A percentile compares a stretch with the other conserved stretches of the same genome.
Evolutionary conservation across 2,888 invertebrate species (phyloP).

Genomic region (Tricholauxania praeusta): DNA sequence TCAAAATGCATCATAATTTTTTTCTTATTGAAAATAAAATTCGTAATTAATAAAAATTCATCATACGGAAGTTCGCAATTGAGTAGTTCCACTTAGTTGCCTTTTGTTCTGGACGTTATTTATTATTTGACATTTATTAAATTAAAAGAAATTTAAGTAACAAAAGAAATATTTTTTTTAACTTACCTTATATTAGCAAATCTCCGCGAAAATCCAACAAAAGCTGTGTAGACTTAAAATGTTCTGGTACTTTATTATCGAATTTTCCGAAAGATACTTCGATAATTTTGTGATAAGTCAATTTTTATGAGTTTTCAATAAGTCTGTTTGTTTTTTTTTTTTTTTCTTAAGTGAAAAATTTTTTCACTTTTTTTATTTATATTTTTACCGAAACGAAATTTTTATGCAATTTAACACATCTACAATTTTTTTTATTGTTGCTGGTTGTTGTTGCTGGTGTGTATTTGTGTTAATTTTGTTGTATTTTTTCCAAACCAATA

Average conservation of each 20-base stretch:
- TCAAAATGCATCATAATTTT: no score
- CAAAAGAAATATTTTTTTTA: not conserved
- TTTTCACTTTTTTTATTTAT: conserved; percentile 43
- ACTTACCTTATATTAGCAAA: conserved; percentile 39
- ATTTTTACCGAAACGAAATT: conserved; percentile 66
- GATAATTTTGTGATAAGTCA: not conserved
- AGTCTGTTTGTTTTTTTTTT: conserved; percentile 42
- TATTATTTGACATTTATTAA: no score
- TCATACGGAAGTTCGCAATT: no score
- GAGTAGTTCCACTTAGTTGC: no score
- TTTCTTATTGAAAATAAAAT: no score
- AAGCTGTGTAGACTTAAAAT: no score
- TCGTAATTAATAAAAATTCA: no score
- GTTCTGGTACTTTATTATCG: no score
- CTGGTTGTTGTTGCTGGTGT: conserved; percentile 48
- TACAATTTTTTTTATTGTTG: conserved; percentile 32
- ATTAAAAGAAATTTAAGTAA: no score
- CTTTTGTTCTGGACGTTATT: no score
- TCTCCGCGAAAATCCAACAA: no score
- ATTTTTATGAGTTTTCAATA: conserved; percentile 34
- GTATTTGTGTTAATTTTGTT: conserved; percentile 40
- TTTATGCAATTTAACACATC: conserved; percentile 66
- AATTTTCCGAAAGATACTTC: no score
- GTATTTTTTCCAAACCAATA: conserved; percentile 63
- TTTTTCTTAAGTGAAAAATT: conserved; percentile 31